Conservation (phyloP, 2,888 invertebrate species). For the Napeogenes sylphis region DNA sequence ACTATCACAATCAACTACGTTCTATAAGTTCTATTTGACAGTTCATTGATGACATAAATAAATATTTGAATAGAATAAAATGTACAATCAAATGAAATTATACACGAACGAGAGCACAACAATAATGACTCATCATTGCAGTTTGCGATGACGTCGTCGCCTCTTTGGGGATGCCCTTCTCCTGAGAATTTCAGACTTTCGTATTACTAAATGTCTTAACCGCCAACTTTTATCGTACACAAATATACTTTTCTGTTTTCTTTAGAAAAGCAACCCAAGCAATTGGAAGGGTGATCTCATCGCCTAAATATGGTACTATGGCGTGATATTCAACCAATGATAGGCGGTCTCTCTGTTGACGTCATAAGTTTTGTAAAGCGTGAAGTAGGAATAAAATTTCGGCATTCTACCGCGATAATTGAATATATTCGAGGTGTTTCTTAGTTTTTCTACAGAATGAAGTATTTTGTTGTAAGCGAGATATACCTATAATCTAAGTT, state of each 20-base stretch:
- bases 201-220: constrained; percentile 55
- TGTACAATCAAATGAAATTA: constrained; percentile 50
- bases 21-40: constrained; percentile 46
- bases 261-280: constrained; percentile 42
- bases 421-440: neutral
- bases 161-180: constrained; percentile 75
- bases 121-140: constrained; percentile 70
- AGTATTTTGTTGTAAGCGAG: no score
- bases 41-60: constrained; percentile 55
- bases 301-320: constrained; percentile 52
- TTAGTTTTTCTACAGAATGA: no score
- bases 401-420: constrained; percentile 6
- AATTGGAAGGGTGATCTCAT: constrained; percentile 68
- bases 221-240: constrained; percentile 40
- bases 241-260: constrained; percentile 49
- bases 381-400: neutral
- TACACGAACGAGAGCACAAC: constrained; percentile 61
- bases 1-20: constrained; percentile 30
- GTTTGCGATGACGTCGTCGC: constrained; percentile 61
- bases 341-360: constrained; percentile 41
- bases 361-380: constrained; percentile 39
- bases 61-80: constrained; percentile 50
- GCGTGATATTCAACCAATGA: constrained; percentile 69
- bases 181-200: constrained; percentile 50
- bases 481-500: no score